Base-by-base conservation (phyloP, 2,888 invertebrate species). In the Amaurobius ferox region DNA sequence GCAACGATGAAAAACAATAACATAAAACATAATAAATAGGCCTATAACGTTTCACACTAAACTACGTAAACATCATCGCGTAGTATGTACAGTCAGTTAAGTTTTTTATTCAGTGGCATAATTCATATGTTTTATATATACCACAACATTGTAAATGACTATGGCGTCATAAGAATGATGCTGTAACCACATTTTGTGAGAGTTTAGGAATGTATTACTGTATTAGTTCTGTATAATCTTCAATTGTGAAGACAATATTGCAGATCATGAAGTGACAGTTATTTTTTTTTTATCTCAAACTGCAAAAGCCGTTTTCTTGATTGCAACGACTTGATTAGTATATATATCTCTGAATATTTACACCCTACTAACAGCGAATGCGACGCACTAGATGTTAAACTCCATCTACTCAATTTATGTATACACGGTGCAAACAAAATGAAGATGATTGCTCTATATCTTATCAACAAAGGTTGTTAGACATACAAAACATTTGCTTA, bases 181-280 rank as follows among this genome's bases (percentile, higher is more conserved):
- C 67, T 79, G 35, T 7, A 79, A 79, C 44, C 73, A 67, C 29
- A 29, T 78, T 61, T 66, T 62, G 7, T 44, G 55, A 76, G 61
- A 71, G 70, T 32, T 44, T 77, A 85, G 85, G 85, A 86, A 86
- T 86, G 85, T 86, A 77, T 68, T 74, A 64, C 55, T 78, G 85
- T 70, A 71, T 77, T 30, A 55, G n/a, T 40, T 72, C 71, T 67
- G 77, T 39, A 68, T 61, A 67, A 55, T 55, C 23, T n/a, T 23
- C 55, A 23, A 6, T 55, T 55, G 3, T 55, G 2, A 55, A 19
- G 23, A 55, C 55, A 3, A 55, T n/a, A n/a, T 55, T 23, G 19
- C 6, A 55, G 19, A 55, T 55, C 55, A 55, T 23, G 6, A 2
- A 16, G 16, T 9, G 35, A 44, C 9, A 44, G 44, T 44, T 44